Conservation (phyloP, 2,113 vertebrate genomes). For the Orycteropus afer region DNA sequence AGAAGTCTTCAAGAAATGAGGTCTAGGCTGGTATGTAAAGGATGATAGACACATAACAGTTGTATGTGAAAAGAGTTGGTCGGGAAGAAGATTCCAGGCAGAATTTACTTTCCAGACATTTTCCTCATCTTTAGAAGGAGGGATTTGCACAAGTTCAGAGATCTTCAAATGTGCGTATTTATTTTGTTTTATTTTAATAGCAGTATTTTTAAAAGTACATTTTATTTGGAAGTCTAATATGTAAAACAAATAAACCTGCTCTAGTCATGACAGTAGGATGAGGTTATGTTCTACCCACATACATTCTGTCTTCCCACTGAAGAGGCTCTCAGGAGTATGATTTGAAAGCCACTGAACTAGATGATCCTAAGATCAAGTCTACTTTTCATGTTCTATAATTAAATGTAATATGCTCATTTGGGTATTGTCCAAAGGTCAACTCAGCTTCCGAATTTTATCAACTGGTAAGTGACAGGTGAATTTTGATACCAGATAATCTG, state of each 20-base stretch:
- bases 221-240: background rate
- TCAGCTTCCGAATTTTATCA: background rate
- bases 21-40: background rate
- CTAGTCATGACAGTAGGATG: background rate
- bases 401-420: background rate
- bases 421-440: background rate
- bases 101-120: background rate
- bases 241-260: background rate
- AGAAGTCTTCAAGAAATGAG: background rate
- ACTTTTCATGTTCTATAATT: background rate
- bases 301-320: background rate
- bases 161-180: background rate
- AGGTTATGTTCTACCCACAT: background rate
- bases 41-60: too few relatives aligned
- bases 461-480: background rate
- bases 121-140: slow-evolving; percentile 4
- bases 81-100: background rate
- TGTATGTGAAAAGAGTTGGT: background rate
- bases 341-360: background rate
- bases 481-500: background rate
- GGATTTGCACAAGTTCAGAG: background rate
- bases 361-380: background rate
- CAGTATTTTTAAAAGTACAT: background rate
- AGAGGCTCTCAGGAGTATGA: background rate
- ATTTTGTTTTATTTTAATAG: slow-evolving; percentile 5